Conservation (phyloP, 2,888 invertebrate genomes). For the Heteropelma amictum region DNA sequence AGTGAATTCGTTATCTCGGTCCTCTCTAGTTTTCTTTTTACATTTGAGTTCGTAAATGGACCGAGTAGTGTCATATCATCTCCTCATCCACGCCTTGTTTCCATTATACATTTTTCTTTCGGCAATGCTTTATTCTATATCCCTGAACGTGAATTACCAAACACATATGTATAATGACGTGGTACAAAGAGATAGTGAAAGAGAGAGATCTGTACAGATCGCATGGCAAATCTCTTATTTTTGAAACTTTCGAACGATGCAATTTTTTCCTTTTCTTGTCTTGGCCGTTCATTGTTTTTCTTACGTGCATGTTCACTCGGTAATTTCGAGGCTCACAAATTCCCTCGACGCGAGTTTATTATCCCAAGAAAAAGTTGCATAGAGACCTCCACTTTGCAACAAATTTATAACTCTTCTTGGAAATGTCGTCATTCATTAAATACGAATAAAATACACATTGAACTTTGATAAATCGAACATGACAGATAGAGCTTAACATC, state of each 20-base stretch:
- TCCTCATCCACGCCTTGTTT: conserved; percentile 51
- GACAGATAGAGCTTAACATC: too few relatives aligned
- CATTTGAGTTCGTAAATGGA: conserved; percentile 65
- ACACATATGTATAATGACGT: not conserved
- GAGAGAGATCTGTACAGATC: conserved; percentile 18
- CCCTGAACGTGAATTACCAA: conserved; percentile 30
- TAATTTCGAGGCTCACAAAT: conserved; percentile 64
- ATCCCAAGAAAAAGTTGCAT: conserved; percentile 59
- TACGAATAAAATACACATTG: too few relatives aligned
- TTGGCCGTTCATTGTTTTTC: conserved; percentile 58
- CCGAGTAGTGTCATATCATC: conserved; percentile 60
- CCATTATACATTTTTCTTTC: conserved; percentile 52
- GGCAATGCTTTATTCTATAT: conserved; percentile 24
- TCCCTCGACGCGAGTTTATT: conserved; percentile 59
- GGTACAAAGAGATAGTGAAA: conserved; percentile 10
- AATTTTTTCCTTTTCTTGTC: conserved; percentile 4
- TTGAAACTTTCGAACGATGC: conserved; percentile 26
- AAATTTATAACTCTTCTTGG: too few relatives aligned
- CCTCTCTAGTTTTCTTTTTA: conserved; percentile 19
- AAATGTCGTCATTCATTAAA: too few relatives aligned
- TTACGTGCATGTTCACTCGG: conserved; percentile 54
- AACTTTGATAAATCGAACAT: too few relatives aligned
- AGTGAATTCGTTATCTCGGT: conserved; percentile 8
- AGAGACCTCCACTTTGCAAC: not conserved
- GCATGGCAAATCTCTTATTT: conserved; percentile 47